Evolutionary conservation across 1,140 invertebrate species (phyloP).

Genomic region (Drosophila miranda): DNA sequence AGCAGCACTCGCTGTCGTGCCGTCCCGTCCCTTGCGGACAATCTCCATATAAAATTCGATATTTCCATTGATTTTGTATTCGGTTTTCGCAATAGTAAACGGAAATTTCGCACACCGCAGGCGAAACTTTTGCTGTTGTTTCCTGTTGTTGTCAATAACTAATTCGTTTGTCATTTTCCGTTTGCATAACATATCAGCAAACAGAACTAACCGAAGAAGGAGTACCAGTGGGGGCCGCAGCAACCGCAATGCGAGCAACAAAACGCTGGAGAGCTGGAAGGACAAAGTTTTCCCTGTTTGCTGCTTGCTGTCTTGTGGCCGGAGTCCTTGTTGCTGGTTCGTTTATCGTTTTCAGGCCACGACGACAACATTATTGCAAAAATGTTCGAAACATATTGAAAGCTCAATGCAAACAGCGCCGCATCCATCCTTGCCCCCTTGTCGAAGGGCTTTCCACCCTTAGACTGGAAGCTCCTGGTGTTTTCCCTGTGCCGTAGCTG

Average conservation of each 20-base stretch:
- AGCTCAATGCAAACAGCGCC: constrained; percentile 25
- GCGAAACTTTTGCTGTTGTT: constrained; percentile 60
- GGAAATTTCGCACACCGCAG: constrained; percentile 72
- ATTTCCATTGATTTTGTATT: constrained; percentile 35
- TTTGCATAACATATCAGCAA: constrained; percentile 67
- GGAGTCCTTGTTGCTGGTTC: constrained; percentile 52
- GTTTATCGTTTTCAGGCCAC: constrained; percentile 64
- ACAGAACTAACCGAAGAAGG: background rate
- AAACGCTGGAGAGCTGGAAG: constrained; percentile 73
- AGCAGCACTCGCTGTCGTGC: constrained; percentile 26
- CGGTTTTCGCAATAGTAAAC: constrained; percentile 46
- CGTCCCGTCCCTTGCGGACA: constrained; percentile 11
- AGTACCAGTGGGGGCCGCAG: constrained; percentile 1
- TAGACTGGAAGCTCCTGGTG: constrained; percentile 3
- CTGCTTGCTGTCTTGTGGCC: constrained; percentile 47
- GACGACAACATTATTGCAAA: constrained; percentile 68
- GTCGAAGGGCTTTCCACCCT: constrained; percentile 8
- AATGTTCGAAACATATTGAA: constrained; percentile 77
- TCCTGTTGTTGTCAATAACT: constrained; percentile 80
- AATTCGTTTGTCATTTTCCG: constrained; percentile 81
- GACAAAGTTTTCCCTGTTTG: constrained; percentile 62
- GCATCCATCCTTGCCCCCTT: background rate
- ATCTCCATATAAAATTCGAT: constrained; percentile 34
- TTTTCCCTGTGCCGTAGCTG: background rate
- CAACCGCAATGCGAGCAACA: constrained; percentile 57